Conservation (phyloP, 2,797 vertebrate genomes). For the Rhabdophis nuchalis region DNA sequence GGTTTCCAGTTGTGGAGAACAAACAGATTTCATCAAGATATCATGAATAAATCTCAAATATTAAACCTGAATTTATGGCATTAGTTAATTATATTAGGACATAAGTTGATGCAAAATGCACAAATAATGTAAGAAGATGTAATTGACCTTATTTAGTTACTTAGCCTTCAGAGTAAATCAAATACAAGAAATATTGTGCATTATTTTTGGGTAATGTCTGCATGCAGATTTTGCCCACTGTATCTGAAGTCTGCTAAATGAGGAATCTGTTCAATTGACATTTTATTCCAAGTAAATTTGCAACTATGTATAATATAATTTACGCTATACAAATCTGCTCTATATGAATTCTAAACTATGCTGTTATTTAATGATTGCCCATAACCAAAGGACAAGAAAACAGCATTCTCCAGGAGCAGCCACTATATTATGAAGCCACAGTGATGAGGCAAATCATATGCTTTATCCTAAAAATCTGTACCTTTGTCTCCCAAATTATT, state of each 20-base stretch:
- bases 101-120: background rate
- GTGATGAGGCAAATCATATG: background rate
- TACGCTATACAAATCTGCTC: background rate
- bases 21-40: background rate
- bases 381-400: background rate
- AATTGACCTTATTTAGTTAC: background rate
- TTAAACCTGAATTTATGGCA: background rate
- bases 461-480: background rate
- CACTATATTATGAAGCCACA: background rate
- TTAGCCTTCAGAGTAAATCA: background rate
- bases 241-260: background rate
- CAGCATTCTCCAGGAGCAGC: background rate
- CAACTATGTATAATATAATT: background rate
- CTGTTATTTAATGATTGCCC: background rate
- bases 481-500: background rate
- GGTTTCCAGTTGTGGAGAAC: background rate
- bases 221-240: background rate
- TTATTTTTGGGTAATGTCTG: background rate
- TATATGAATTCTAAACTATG: background rate
- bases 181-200: background rate
- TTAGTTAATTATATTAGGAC: background rate
- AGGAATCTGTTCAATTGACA: background rate
- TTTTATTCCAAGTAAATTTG: background rate
- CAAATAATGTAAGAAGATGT: background rate
- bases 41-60: background rate